Conservation (phyloP, 1,140 invertebrate species). For the Ceratosolen fusciceps region DNA sequence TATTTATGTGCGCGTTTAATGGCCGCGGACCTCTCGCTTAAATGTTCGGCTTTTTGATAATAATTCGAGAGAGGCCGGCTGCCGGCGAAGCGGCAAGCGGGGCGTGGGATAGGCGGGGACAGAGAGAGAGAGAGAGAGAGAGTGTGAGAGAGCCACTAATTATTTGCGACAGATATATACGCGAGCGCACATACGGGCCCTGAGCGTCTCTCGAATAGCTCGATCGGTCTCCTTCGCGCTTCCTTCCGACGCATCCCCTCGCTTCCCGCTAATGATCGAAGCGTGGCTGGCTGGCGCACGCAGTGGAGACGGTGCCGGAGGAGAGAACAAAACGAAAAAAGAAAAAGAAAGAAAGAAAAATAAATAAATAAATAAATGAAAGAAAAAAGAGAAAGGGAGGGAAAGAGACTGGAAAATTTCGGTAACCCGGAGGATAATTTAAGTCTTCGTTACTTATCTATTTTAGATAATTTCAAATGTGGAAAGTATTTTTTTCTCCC, state of each 20-base stretch:
- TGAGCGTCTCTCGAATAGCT: neutral
- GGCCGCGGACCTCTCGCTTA: neutral
- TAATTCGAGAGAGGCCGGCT: slow-evolving; percentile 9
- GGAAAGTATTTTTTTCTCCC: slow-evolving; percentile 8
- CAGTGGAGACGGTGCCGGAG: too few relatives aligned
- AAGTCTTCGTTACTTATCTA: slow-evolving; percentile 16
- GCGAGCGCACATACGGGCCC: neutral
- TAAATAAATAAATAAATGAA: too few relatives aligned
- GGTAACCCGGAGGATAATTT: neutral
- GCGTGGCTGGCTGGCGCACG: too few relatives aligned
- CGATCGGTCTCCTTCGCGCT: neutral
- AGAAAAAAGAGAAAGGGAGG: too few relatives aligned
- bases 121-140: too few relatives aligned
- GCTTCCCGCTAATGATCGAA: neutral
- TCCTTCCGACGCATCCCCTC: neutral
- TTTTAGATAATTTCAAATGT: slow-evolving; percentile 30
- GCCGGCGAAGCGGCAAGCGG: too few relatives aligned
- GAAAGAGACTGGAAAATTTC: neutral
- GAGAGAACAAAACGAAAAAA: too few relatives aligned
- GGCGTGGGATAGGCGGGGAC: too few relatives aligned
- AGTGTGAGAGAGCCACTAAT: neutral
- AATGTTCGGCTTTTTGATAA: slow-evolving; percentile 15
- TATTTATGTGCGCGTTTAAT: slow-evolving; percentile 38
- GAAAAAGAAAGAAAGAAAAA: too few relatives aligned
- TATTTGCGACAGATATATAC: neutral